phyloP scores from a whole-genome alignment of 1,140 invertebrate genomes.

The Drosophila truncata region DNA sequence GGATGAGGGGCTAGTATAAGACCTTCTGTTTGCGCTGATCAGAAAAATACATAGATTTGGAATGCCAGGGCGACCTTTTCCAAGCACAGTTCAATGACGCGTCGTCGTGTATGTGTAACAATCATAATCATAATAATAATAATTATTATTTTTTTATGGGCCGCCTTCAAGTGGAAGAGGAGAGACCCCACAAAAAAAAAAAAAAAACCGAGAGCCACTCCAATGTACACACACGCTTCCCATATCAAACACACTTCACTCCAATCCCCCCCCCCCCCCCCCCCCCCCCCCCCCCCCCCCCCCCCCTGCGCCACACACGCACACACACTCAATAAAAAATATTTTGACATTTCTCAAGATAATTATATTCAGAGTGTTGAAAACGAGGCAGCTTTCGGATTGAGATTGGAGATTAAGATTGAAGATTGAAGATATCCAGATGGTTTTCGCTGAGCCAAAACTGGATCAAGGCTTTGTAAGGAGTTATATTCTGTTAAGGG shows the following conservation, averaged over 20 bases:
- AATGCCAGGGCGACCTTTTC: slow-evolving; percentile 70
- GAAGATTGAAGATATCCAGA: slow-evolving; percentile 50
- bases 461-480: slow-evolving; percentile 13
- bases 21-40: slow-evolving; percentile 44
- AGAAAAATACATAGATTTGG: slow-evolving; percentile 22
- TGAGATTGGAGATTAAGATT: slow-evolving; percentile 26
- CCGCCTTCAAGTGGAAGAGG: slow-evolving; percentile 57
- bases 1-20: slow-evolving; percentile 6
- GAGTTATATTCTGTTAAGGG: neutral
- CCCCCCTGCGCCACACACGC: slow-evolving; percentile 38
- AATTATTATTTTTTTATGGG: slow-evolving; percentile 67
- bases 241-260: slow-evolving; percentile 33
- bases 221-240: slow-evolving; percentile 66
- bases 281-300: slow-evolving; percentile 2
- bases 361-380: slow-evolving; percentile 70
- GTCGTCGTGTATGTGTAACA: slow-evolving; percentile 57
- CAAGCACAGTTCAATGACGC: slow-evolving; percentile 75
- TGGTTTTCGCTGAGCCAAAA: slow-evolving; percentile 27
- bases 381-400: slow-evolving; percentile 41
- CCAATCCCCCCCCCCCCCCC: slow-evolving; percentile 4
- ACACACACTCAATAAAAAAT: slow-evolving; percentile 52
- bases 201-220: slow-evolving; percentile 61
- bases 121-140: slow-evolving; percentile 58
- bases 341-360: slow-evolving; percentile 68
- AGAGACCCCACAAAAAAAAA: slow-evolving; percentile 40